These are phyloP conservation scores for Chaetodon auriga DNA, from an alignment of 2,113 vertebrate genomes.

Conservation along the genomic window DNA sequence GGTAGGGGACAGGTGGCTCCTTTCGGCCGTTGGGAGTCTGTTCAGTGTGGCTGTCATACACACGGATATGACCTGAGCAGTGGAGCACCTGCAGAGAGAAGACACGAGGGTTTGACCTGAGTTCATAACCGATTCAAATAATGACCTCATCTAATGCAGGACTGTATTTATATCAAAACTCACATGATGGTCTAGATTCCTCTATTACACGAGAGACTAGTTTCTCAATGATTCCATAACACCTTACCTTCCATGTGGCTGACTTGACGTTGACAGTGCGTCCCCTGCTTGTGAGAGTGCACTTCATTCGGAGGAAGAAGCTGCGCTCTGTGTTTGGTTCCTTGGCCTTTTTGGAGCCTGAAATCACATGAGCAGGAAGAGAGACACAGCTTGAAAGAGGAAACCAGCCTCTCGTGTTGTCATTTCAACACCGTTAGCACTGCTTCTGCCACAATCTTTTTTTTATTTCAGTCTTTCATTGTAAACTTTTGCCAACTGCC, in stretches of 20 bases:
- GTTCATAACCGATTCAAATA: background rate
- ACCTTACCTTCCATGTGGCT: slow-evolving; percentile 95
- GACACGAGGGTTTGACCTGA: background rate
- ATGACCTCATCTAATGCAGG: background rate
- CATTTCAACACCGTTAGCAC: background rate
- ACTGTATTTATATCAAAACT: background rate
- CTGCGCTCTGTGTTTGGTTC: slow-evolving; percentile 93
- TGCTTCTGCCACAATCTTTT: background rate
- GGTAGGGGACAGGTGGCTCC: slow-evolving; percentile 90
- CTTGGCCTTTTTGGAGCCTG: slow-evolving; percentile 94
- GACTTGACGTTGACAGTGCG: slow-evolving; percentile 99
- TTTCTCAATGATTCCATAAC: background rate
- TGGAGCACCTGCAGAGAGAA: slow-evolving; percentile 89
- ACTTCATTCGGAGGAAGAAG: slow-evolving; percentile 98
- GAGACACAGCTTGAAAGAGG: background rate
- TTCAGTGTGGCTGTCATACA: slow-evolving; percentile 85
- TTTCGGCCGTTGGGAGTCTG: slow-evolving; percentile 86
- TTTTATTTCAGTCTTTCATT: background rate
- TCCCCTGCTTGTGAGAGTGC: slow-evolving; percentile 95
- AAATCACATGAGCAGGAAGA: slow-evolving; percentile 42
- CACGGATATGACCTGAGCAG: slow-evolving; percentile 93
- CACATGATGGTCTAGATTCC: background rate
- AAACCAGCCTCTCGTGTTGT: background rate
- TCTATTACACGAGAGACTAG: background rate
- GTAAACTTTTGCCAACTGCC: background rate